phyloP scores from a whole-genome alignment of 2,797 vertebrate genomes.

The Chrosomus eos region DNA sequence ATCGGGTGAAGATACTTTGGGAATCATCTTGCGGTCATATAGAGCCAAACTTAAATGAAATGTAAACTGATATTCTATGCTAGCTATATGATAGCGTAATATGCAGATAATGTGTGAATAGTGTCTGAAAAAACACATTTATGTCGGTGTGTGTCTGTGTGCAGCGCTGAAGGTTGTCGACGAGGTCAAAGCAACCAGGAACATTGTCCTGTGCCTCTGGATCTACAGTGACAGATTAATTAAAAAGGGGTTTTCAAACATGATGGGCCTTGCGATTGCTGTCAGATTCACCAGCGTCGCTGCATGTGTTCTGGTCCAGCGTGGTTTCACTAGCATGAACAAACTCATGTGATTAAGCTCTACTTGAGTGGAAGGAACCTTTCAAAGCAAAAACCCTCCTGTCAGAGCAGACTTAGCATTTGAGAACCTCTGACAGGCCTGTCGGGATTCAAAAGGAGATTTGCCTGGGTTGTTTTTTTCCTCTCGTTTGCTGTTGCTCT shows the following conservation, averaged over 20 bases:
- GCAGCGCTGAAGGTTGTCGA: neutral
- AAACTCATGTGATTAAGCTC: conserved; percentile 52
- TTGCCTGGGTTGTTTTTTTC: conserved; percentile 9
- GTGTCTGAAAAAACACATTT: neutral
- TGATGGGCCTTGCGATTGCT: conserved; percentile 24
- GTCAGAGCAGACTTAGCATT: conserved; percentile 42
- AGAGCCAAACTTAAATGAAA: neutral
- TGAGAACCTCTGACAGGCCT: conserved; percentile 36
- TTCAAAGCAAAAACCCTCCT: conserved; percentile 23
- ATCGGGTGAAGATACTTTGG: neutral
- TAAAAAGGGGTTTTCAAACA: conserved; percentile 33
- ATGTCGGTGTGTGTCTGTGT: neutral
- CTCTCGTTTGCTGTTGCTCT: neutral
- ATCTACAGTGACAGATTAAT: conserved; percentile 48
- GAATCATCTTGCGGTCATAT: conserved; percentile 1
- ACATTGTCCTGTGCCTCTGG: conserved; percentile 13
- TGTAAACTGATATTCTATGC: neutral
- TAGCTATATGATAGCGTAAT: neutral
- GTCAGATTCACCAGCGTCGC: conserved; percentile 39
- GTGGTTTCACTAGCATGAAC: conserved; percentile 41
- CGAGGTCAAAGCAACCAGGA: neutral
- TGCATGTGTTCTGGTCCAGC: conserved; percentile 34
- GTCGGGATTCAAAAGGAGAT: conserved; percentile 39
- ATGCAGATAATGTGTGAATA: neutral
- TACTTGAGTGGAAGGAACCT: conserved; percentile 47